Evolutionary conservation across 2,888 invertebrate genomes (phyloP), one percentile per base, ranked within the genome.

Genomic region (Drosophila testacea): DNA sequence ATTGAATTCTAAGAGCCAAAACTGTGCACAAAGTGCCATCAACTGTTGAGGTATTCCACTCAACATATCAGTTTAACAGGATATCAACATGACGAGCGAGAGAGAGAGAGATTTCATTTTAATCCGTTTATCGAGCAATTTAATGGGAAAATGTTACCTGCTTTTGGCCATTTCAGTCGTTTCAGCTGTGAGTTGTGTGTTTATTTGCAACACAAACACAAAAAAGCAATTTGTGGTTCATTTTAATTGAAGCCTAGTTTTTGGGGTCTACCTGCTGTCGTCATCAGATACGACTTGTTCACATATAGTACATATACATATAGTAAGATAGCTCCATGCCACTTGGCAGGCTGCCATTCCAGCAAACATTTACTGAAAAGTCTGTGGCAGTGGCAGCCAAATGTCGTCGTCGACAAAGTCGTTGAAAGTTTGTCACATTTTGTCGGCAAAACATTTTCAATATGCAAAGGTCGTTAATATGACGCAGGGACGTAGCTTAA

Each of bases 371-470:
- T 16, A 22, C 42, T 16, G 50, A 39, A 38, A 48, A 59, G 39
- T 59, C 38, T 42, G 13, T 50, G 32, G 32, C 50, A 34, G 22
- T 39, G 52, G 59, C 64, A 32, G 62, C 42, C 57, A 66, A 76
- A 66, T 65, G 68, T 13, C 51, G 68, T 13, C 51, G 55, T 39
- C 69, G 61, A 73, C 67, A 78, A 70, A 81, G 51, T 84, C 79
- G 82, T 88, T 79, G 67, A 84, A 87, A 80, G 79, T 88, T 84
- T 89, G 88, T 84, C 88, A 89, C 88, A 83, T 88, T 83, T 76
- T 68, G 79, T 56, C 34, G 52, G 79, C 60, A 67, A 86, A 87
- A 84, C 88, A 84, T 84, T 87, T 84, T 84, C 89, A 84, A 84
- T 84, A 84, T 84, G 83, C 85, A 84, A 82, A 72, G 82, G 77